Evolutionary conservation across 2,797 vertebrate genomes (phyloP).

Genomic region (Propithecus perrieri): DNA sequence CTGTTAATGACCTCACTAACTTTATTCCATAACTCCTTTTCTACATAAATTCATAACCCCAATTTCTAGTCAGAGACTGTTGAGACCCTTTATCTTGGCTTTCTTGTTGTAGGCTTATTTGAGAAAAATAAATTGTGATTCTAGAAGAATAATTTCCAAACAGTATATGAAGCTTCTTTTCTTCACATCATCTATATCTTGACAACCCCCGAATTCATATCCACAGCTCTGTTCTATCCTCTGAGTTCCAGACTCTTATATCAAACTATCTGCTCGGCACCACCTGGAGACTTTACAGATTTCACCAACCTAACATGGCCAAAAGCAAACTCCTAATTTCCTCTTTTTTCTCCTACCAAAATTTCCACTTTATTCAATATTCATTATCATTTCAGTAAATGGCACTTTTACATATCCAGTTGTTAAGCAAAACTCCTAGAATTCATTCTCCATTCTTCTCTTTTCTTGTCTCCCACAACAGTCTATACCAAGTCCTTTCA

Average conservation of each 20-base stretch:
- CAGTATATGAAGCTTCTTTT: not conserved
- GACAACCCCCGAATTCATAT: not conserved
- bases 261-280: not conserved
- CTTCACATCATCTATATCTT: not conserved
- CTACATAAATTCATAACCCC: conserved; percentile 2
- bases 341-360: not conserved
- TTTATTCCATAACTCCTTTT: not conserved
- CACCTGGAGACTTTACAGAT: not conserved
- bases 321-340: not conserved
- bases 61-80: not conserved
- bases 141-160: not conserved
- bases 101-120: conserved; percentile 20
- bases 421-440: not conserved
- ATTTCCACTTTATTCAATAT: not conserved
- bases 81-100: not conserved
- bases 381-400: not conserved
- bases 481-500: not conserved
- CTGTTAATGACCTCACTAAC: not conserved
- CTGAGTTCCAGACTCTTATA: not conserved
- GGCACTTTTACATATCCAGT: not conserved
- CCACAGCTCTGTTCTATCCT: not conserved
- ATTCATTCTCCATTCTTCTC: not conserved
- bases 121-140: not conserved
- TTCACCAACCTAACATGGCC: not conserved
- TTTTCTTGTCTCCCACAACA: not conserved